phyloP scores from a whole-genome alignment of 2,113 vertebrate species.

The Seriola aureovittata region DNA sequence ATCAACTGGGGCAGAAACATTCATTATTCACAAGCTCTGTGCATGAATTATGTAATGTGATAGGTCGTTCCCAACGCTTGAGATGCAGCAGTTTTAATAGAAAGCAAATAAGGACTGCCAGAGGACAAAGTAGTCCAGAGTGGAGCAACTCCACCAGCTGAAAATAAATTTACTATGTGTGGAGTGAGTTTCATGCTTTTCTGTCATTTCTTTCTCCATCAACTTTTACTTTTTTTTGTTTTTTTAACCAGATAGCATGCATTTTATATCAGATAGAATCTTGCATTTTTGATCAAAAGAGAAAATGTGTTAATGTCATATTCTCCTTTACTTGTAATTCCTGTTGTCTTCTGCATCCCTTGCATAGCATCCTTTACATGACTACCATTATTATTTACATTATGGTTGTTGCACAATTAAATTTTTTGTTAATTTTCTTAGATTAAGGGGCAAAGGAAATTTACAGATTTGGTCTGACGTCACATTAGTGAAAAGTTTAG shows the following conservation, averaged over 20 bases:
- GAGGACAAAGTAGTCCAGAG: constrained; percentile 11
- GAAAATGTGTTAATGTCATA: not conserved
- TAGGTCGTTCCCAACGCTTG: constrained; percentile 61
- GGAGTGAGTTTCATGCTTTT: not conserved
- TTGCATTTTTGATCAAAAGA: not conserved
- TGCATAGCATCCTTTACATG: not conserved
- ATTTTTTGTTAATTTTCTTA: not conserved
- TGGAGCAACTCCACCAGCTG: not conserved
- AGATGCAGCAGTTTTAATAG: constrained; percentile 54
- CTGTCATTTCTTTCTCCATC: not conserved
- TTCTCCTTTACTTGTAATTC: not conserved
- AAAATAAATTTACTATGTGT: not conserved
- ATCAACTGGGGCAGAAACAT: constrained; percentile 71
- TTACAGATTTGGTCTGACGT: not conserved
- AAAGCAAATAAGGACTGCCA: constrained; percentile 52
- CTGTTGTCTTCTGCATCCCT: not conserved
- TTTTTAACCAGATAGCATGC: not conserved
- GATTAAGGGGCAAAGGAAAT: not conserved
- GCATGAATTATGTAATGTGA: constrained; percentile 76
- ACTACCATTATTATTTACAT: not conserved
- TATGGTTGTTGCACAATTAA: not conserved
- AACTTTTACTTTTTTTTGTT: not conserved
- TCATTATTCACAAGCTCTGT: constrained; percentile 72
- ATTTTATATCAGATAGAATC: no score
- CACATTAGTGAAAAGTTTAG: not conserved